These are phyloP conservation scores for Drosophila flavopinicola DNA, from an alignment of 2,888 invertebrate species.

Conservation along the genomic window DNA sequence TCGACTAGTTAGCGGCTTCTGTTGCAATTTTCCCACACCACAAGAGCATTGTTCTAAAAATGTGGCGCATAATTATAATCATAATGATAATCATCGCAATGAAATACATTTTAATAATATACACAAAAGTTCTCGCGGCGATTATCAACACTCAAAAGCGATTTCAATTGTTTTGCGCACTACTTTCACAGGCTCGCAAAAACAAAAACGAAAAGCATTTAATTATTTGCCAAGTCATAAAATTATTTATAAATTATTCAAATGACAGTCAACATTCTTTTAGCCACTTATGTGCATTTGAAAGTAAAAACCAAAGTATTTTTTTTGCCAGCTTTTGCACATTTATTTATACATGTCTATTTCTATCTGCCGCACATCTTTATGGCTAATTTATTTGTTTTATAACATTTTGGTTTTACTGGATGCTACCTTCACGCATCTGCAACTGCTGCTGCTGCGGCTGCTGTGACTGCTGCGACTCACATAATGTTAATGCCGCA, in stretches of 20 bases:
- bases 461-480: constrained; percentile 31
- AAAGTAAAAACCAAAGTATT: constrained; percentile 43
- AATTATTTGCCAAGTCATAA: constrained; percentile 30
- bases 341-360: constrained; percentile 26
- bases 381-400: constrained; percentile 65
- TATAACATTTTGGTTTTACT: constrained; percentile 54
- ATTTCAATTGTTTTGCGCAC: constrained; percentile 10
- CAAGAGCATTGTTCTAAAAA: constrained; percentile 52
- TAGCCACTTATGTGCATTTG: constrained; percentile 30
- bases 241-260: constrained; percentile 53
- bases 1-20: constrained; percentile 56
- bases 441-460: constrained; percentile 24
- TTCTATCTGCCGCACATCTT: constrained; percentile 37
- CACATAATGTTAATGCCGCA: constrained; percentile 61
- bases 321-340: constrained; percentile 6
- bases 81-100: constrained; percentile 30
- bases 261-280: constrained; percentile 33
- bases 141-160: constrained; percentile 12
- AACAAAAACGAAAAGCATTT: background rate
- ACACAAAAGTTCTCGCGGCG: constrained; percentile 14
- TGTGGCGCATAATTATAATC: constrained; percentile 37
- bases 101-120: constrained; percentile 29
- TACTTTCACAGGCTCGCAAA: constrained; percentile 13
- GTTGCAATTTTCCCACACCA: constrained; percentile 56
- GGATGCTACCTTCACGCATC: constrained; percentile 47